Evolutionary conservation across 1,140 invertebrate species (phyloP).

Genomic region (Brachystomella parvula): DNA sequence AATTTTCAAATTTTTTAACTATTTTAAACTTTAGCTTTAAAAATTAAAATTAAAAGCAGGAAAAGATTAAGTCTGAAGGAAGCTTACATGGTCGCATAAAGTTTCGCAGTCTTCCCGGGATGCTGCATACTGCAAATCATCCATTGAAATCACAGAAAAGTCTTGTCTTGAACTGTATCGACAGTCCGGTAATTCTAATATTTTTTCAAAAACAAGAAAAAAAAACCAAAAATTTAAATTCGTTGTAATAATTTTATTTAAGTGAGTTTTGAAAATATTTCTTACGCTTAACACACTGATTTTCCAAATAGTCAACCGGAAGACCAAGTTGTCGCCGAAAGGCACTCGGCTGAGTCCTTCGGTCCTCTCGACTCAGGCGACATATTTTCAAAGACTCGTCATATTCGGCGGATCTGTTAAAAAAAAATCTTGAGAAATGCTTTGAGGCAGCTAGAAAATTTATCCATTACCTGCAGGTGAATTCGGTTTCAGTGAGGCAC

Average conservation of each 20-base stretch:
- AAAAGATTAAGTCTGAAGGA: background rate
- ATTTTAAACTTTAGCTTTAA: too few species aligned
- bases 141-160: conserved; percentile 46
- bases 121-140: conserved; percentile 46
- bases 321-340: conserved; percentile 44
- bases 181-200: conserved; percentile 46
- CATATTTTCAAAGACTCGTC: conserved; percentile 44
- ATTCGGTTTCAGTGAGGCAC: conserved; percentile 46
- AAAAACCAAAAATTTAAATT: background rate
- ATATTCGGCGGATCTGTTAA: conserved; percentile 46
- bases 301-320: conserved; percentile 49
- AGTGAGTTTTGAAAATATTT: too few species aligned
- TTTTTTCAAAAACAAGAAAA: too few species aligned
- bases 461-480: conserved; percentile 44
- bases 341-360: conserved; percentile 47
- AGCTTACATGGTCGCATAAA: conserved; percentile 45
- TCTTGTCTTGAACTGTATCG: conserved; percentile 44
- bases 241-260: background rate
- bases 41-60: too few species aligned
- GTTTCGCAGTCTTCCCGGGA: conserved; percentile 46
- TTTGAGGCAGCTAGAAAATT: background rate
- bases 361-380: conserved; percentile 47
- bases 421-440: background rate
- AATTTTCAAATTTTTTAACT: too few species aligned
- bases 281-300: conserved; percentile 47